Percentiles rank a stretch among this genome's conserved stretches.
Conservation (phyloP, 92 coral and sea anemone genomes). For the Epizoanthus illoricatus region DNA sequence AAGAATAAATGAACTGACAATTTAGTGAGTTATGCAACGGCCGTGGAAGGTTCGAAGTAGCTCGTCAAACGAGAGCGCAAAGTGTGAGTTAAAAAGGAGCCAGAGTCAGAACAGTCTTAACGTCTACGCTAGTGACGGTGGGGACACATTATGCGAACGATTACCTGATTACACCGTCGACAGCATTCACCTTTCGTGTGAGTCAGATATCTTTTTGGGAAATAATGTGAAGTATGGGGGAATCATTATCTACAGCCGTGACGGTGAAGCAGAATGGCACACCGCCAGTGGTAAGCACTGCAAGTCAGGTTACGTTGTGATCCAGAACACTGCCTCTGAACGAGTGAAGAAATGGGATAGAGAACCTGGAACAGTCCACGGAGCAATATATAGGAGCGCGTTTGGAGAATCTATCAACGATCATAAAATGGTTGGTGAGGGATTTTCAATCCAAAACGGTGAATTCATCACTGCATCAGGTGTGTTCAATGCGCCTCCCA, state of each 20-base stretch:
- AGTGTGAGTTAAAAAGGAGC: too few relatives aligned
- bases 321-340: constrained; percentile 36
- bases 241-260: constrained; percentile 41
- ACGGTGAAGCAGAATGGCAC: constrained; percentile 47
- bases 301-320: constrained; percentile 51
- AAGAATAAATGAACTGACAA: too few relatives aligned
- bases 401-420: constrained; percentile 33
- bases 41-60: too few relatives aligned
- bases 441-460: constrained; percentile 25
- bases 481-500: constrained; percentile 19
- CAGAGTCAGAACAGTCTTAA: too few relatives aligned
- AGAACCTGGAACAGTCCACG: constrained; percentile 53
- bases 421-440: constrained; percentile 32
- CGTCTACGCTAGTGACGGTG: too few relatives aligned
- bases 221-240: constrained; percentile 38
- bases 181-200: constrained; percentile 46
- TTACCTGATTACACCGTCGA: neutral
- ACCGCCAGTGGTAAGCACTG: constrained; percentile 55
- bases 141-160: neutral
- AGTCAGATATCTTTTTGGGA: constrained; percentile 32
- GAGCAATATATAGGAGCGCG: constrained; percentile 42
- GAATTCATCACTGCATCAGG: constrained; percentile 17
- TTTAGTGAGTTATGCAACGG: too few relatives aligned
- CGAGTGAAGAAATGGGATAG: constrained; percentile 9
- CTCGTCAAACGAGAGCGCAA: too few relatives aligned